Percentiles rank a stretch among this genome's conserved stretches.
Conservation (phyloP, 2,113 vertebrate species). For the Pelodiscus sinensis region DNA sequence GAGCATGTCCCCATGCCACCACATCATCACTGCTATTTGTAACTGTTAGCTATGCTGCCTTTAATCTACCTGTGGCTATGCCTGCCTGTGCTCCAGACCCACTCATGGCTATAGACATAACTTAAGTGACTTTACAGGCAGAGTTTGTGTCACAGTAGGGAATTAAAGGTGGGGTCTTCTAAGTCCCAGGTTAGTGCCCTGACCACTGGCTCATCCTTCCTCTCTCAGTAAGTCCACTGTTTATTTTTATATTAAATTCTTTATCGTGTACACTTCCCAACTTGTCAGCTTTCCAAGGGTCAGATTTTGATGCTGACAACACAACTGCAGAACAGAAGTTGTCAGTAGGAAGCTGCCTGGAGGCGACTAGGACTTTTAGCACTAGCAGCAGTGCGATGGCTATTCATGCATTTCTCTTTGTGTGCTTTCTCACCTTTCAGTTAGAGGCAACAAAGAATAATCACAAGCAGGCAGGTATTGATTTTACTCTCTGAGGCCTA, state of each 20-base stretch:
- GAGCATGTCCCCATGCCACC: not conserved
- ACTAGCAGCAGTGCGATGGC: not conserved
- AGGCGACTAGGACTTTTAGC: not conserved
- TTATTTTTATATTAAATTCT: not conserved
- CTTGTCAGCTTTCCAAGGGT: not conserved
- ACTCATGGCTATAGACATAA: not conserved
- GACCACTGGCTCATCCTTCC: not conserved
- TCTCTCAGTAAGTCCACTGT: not conserved
- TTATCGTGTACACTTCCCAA: not conserved
- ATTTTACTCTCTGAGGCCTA: not conserved
- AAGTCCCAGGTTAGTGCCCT: not conserved
- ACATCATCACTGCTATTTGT: not conserved
- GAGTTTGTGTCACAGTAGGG: not conserved
- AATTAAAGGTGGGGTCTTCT: not conserved
- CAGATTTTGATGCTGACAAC: not conserved
- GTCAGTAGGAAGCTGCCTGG: not conserved
- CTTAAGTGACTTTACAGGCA: not conserved
- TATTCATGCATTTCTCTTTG: not conserved
- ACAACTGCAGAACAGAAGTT: not conserved
- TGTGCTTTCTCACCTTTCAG: not conserved
- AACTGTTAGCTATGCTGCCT: not conserved
- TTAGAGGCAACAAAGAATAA: not conserved
- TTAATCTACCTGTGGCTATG: not conserved
- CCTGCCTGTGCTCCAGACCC: not conserved
- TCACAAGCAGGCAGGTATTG: not conserved